Base-by-base conservation (phyloP, 2,888 invertebrate species). In the Agelastica alni region DNA sequence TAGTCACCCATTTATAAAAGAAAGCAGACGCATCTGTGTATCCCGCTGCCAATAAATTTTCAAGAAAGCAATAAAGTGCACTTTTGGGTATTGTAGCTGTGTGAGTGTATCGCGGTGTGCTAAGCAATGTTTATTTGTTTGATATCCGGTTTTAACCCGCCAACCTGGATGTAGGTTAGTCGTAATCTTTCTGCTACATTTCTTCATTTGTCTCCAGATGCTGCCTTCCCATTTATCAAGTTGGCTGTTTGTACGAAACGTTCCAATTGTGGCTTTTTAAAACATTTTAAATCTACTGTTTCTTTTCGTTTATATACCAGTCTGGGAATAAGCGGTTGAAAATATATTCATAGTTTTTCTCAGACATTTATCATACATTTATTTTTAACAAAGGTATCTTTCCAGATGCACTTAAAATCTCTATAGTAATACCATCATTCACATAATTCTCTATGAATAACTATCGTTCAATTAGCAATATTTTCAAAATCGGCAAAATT, bases 121-220 rank as follows among this genome's bases (percentile, higher is more conserved):
- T 67, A 67, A 68, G 66, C 63, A 69, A 70, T 64, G 66, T 72
- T 72, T 71, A 71, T 72, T 70, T 67, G 69, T 70, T 70, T 70
- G 70, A 71, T 72, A 70, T 71, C 69, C 70, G 67, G 67, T 64
- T 51, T 47, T 56, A 66, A 63, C 69, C 65, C 60, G 61, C 64
- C 60, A 59, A 62, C 63, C 62, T 60, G 60, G 63, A 59, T 64
- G 63, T 61, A 53, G 63, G 59, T 63, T 13, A 46, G 46, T 47
- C 48, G 65, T 69, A 70, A 70, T 71, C 69, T 66, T 62, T 60
- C 60, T 62, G 52, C 70, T 63, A 70, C 71, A 70, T 70, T 71
- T 73, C 73, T 72, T 72, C 71, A 71, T 73, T 72, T 73, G 69
- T 70, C 68, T 61, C 61, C 64, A 63, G 57, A 63, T 65, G 65